These are phyloP conservation scores for Pegoplata infirma DNA, from an alignment of 2,888 invertebrate genomes.

Conservation along the genomic window DNA sequence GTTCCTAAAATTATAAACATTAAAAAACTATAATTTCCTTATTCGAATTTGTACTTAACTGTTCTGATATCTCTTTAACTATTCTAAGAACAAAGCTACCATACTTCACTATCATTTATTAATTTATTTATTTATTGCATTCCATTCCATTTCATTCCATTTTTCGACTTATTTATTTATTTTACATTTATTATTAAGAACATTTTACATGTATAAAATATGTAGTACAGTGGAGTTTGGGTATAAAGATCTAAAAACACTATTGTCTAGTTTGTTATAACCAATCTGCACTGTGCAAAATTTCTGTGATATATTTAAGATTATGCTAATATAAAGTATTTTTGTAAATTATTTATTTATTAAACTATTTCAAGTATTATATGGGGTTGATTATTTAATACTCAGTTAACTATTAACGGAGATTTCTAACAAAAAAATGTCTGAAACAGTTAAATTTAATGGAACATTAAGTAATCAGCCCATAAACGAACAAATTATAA, in stretches of 20 bases:
- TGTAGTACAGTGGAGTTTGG: too few relatives aligned
- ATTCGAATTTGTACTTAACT: slow-evolving; percentile 8
- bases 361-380: not conserved
- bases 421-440: too few relatives aligned
- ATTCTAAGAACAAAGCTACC: too few relatives aligned
- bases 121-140: slow-evolving; percentile 16
- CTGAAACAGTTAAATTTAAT: too few relatives aligned
- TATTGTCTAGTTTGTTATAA: too few relatives aligned
- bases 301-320: not conserved
- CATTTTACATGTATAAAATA: not conserved
- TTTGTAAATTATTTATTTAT: not conserved
- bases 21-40: too few relatives aligned
- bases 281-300: too few relatives aligned
- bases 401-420: too few relatives aligned
- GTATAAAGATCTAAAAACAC: too few relatives aligned
- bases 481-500: slow-evolving; percentile 27
- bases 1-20: slow-evolving; percentile 29
- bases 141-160: slow-evolving; percentile 13
- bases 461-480: too few relatives aligned
- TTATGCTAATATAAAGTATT: not conserved
- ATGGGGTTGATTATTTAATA: too few relatives aligned
- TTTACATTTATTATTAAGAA: not conserved
- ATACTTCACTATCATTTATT: not conserved
- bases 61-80: too few relatives aligned
- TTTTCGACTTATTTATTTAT: not conserved